Evolutionary conservation across 1,140 invertebrate species (phyloP).

Genomic region (Sycobia sp.): DNA sequence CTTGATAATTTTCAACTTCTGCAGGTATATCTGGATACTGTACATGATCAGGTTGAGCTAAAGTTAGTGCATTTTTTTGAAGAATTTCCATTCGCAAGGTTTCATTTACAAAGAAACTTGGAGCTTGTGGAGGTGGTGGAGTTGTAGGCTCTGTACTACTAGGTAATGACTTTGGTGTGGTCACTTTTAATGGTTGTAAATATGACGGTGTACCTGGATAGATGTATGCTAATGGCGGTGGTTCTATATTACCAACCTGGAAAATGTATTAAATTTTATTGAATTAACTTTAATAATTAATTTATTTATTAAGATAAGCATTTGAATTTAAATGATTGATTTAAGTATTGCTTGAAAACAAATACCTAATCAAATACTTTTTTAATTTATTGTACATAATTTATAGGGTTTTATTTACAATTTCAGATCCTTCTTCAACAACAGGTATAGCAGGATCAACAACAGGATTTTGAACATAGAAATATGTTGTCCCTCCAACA

Average conservation of each 20-base stretch:
- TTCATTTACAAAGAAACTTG: constrained; percentile 76
- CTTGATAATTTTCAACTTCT: constrained; percentile 88
- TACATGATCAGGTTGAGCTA: constrained; percentile 72
- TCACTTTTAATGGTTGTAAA: constrained; percentile 59
- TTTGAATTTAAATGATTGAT: too few relatives aligned
- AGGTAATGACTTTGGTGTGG: constrained; percentile 49
- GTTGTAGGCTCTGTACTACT: constrained; percentile 61
- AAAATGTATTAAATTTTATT: constrained; percentile 11
- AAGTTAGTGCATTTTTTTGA: constrained; percentile 74
- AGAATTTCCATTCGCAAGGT: constrained; percentile 77
- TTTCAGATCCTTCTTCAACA: constrained; percentile 50
- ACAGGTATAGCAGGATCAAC: constrained; percentile 43
- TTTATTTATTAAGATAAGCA: too few relatives aligned
- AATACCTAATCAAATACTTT: too few relatives aligned
- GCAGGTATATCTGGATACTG: constrained; percentile 78
- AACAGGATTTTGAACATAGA: constrained; percentile 69
- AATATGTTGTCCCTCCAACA: constrained; percentile 93
- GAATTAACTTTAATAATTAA: too few relatives aligned
- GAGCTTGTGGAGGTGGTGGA: constrained; percentile 52
- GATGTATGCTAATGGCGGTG: constrained; percentile 58
- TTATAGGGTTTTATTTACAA: constrained; percentile 41
- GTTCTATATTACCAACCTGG: constrained; percentile 49
- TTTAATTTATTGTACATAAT: not conserved
- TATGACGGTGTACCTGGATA: constrained; percentile 74
- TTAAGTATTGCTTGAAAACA: too few relatives aligned